A percentile compares a stretch with the other conserved stretches of the same genome.
Conservation (phyloP, 2,888 invertebrate genomes). For the Rotaria sp. region DNA sequence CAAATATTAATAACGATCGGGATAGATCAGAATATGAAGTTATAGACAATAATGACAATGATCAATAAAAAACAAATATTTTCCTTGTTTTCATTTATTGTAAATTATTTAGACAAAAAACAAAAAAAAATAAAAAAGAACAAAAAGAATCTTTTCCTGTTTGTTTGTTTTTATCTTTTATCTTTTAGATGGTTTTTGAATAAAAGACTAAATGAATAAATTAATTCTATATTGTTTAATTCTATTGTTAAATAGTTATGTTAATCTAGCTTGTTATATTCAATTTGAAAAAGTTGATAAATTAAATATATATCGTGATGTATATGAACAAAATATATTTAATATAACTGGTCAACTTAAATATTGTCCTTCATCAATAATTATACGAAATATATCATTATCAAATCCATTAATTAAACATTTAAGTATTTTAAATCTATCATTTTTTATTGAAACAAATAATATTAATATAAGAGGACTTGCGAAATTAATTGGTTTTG, state of each 20-base stretch:
- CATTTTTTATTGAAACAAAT: background rate
- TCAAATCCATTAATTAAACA: background rate
- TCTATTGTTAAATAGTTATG: background rate
- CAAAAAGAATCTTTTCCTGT: no score
- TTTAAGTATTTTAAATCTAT: background rate
- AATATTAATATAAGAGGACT: background rate
- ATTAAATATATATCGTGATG: background rate
- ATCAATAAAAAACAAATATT: background rate
- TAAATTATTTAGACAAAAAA: no score
- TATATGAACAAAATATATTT: background rate
- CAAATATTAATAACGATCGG: background rate
- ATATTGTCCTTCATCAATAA: background rate
- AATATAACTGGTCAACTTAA: background rate
- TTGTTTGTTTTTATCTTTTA: no score
- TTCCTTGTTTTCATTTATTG: background rate
- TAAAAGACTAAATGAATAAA: no score
- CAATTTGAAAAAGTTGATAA: background rate
- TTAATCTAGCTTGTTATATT: background rate
- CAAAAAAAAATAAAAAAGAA: no score
- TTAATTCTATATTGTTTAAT: no score
- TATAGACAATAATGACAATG: background rate
- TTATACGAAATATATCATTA: background rate
- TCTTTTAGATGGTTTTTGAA: no score
- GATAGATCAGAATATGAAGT: background rate
- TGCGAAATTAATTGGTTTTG: background rate